These are phyloP conservation scores for Mnemiopsis leidyi DNA, from an alignment of 37 sponge, comb jelly and placozoan genomes.

Conservation along the genomic window DNA sequence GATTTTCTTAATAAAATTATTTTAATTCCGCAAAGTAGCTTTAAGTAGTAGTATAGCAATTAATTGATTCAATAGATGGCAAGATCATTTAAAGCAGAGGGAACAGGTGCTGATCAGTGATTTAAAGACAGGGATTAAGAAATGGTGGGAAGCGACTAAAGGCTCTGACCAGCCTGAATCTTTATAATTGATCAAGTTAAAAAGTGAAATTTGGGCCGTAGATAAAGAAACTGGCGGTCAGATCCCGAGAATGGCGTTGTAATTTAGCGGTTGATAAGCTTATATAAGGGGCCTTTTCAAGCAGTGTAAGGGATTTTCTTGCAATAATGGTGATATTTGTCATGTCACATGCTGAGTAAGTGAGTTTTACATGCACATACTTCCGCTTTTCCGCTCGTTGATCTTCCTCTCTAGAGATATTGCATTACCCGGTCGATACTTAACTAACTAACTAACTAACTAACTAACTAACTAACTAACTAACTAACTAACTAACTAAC, in stretches of 20 bases:
- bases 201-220: background rate
- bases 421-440: background rate
- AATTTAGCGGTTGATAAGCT: background rate
- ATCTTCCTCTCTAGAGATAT: constrained; percentile 56
- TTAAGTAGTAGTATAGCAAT: too few species aligned
- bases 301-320: background rate
- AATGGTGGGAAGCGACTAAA: too few species aligned
- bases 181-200: background rate
- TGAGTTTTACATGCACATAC: constrained; percentile 56
- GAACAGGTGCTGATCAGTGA: background rate
- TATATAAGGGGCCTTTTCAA: too few species aligned
- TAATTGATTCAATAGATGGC: too few species aligned
- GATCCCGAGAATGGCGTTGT: background rate
- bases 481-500: background rate
- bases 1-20: too few species aligned
- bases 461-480: background rate
- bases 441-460: background rate
- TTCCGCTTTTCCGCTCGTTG: constrained; percentile 42
- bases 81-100: too few species aligned
- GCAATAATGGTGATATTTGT: background rate
- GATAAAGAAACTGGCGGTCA: background rate
- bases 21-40: too few species aligned
- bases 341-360: background rate
- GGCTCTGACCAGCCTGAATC: background rate
- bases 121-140: too few species aligned